Evolutionary conservation across 2,113 vertebrate genomes (phyloP).

Genomic region (Calyptomena viridis): DNA sequence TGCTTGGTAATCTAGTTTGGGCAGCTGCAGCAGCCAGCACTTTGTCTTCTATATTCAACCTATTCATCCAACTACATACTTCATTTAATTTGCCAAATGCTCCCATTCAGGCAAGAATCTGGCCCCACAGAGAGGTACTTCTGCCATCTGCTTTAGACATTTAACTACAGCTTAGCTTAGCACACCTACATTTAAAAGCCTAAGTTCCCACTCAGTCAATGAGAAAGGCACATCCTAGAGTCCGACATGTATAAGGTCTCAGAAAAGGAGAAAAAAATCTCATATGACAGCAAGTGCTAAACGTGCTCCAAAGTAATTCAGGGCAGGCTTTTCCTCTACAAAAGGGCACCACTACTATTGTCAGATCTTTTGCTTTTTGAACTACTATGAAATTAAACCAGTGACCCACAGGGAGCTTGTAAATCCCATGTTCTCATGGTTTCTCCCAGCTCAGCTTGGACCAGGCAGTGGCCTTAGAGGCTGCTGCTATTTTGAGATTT

Average conservation of each 20-base stretch:
- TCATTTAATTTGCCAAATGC: slow-evolving; percentile 68
- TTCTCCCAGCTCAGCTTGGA: not conserved
- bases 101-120: slow-evolving; percentile 47
- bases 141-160: slow-evolving; percentile 56
- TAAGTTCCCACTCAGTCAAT: not conserved
- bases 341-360: not conserved
- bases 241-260: not conserved
- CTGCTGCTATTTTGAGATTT: not conserved
- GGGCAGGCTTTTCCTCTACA: not conserved
- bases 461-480: not conserved
- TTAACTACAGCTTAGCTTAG: slow-evolving; percentile 26
- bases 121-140: slow-evolving; percentile 27
- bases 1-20: slow-evolving; percentile 51
- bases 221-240: slow-evolving; percentile 9
- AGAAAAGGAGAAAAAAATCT: not conserved
- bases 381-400: not conserved
- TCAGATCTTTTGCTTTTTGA: not conserved
- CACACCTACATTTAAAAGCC: slow-evolving; percentile 9
- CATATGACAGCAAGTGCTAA: not conserved
- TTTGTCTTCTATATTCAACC: slow-evolving; percentile 40
- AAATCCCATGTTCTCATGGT: not conserved
- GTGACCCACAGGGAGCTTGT: not conserved
- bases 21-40: slow-evolving; percentile 51
- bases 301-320: not conserved
- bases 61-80: slow-evolving; percentile 47